Evolutionary conservation across 2,888 invertebrate species (phyloP).

Genomic region (Pandemis heparana): DNA sequence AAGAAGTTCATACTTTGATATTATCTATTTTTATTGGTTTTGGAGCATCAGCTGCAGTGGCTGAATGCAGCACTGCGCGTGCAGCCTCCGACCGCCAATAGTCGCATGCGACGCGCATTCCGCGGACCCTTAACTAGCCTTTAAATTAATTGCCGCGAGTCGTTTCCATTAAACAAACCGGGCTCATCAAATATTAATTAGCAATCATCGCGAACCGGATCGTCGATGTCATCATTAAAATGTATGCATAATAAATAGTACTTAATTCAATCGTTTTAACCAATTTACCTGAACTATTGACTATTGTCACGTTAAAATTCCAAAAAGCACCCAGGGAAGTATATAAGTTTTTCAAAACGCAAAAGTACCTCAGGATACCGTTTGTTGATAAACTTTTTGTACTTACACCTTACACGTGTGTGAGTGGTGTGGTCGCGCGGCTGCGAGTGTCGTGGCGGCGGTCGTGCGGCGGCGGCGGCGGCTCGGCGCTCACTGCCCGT

Average conservation of each 20-base stretch:
- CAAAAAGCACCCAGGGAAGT: no score
- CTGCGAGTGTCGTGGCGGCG: constrained; percentile 48
- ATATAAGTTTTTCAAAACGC: no score
- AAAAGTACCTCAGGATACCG: not conserved
- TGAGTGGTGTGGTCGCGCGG: constrained; percentile 65
- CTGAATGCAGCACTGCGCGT: not conserved
- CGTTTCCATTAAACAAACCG: constrained; percentile 19
- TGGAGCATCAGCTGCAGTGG: not conserved
- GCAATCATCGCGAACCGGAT: constrained; percentile 29
- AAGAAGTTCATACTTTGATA: no score
- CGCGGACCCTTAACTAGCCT: not conserved
- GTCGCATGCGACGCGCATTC: not conserved
- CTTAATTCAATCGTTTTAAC: not conserved
- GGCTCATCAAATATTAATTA: constrained; percentile 34
- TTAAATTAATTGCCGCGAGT: not conserved
- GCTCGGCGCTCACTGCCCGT: constrained; percentile 34
- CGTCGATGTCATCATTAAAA: constrained; percentile 1
- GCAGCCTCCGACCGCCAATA: no score
- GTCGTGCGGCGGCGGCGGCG: constrained; percentile 44
- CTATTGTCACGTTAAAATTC: not conserved
- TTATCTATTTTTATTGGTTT: no score
- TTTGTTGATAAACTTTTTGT: constrained; percentile 40
- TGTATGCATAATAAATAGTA: not conserved
- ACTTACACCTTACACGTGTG: constrained; percentile 68
- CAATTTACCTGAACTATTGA: not conserved